Evolutionary conservation across 35 echinoderm and acorn worm species (phyloP), one percentile per base, ranked within the genome.

Genomic region (Apostichopus californicus): DNA sequence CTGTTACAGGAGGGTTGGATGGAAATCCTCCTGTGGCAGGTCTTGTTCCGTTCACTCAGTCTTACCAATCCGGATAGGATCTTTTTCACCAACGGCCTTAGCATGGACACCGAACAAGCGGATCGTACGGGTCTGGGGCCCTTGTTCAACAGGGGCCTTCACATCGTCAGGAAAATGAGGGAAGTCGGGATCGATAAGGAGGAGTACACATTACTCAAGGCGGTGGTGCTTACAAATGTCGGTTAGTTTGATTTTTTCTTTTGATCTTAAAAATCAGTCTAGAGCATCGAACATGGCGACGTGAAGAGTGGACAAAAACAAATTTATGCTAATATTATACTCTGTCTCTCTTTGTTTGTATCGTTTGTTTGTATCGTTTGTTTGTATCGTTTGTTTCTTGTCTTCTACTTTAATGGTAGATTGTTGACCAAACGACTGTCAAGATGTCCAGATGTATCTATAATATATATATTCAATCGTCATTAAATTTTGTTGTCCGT

Each of bases 1-100:
- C 77, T 96, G 20, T 90, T 96, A 1, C 95, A 96, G 63, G 92
- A 93, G 59, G 92, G 92, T 3, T 96, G 95, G 95, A 96, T 94
- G 92, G 95, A 96, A 83, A 96, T 96, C 26, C 78, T 96, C 20
- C 18, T 94, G 26, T 94, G 93, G 77, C 92, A 93, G 78, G 88
- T 96, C 18, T n/a, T 93, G 63, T 96, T 94, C 87, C 89, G 95
- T 12, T 96, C 95, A 20, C 79, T 96, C 14, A 93, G 85, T 70
- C 92, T 94, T 88, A 92, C 80, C 15, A 87, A 96, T 59, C 94
- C 94, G 23, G 94, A 95, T 68, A 70, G 92, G 53, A 87, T 96
- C 57, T 90, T 93, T 59, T 96, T 96, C 90, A 92, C 95, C 24
- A 91, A 96, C 55, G 93, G 92, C 90, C 82, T 96, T 46, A 94